phyloP scores from a whole-genome alignment of 2,888 invertebrate genomes.

The Elegia similella region DNA sequence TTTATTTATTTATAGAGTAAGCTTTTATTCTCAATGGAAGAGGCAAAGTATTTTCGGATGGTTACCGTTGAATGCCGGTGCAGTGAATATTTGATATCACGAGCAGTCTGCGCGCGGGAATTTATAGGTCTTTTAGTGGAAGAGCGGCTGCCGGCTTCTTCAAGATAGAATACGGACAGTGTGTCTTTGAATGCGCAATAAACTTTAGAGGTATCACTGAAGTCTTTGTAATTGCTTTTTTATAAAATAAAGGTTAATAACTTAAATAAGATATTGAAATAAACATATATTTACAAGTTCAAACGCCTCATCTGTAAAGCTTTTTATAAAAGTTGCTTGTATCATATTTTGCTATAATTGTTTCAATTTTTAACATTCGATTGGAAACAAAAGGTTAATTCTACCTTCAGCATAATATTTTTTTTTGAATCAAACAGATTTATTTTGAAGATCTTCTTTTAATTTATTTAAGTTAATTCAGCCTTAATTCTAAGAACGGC shows the following conservation, averaged over 20 bases:
- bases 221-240: background rate
- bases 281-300: no score
- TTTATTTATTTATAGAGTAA: slow-evolving; percentile 12
- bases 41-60: slow-evolving; percentile 7
- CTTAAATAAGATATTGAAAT: background rate
- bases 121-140: slow-evolving; percentile 11
- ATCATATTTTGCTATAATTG: no score
- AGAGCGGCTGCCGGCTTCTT: slow-evolving; percentile 2
- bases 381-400: no score
- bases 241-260: no score
- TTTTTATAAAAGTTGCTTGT: no score
- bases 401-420: background rate
- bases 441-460: slow-evolving; percentile 25
- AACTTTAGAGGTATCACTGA: no score
- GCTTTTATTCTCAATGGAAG: slow-evolving; percentile 14
- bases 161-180: background rate
- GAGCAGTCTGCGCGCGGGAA: background rate
- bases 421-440: slow-evolving; percentile 11
- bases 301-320: no score
- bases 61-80: slow-evolving; percentile 11
- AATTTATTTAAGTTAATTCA: slow-evolving; percentile 31
- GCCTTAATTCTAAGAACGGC: slow-evolving; percentile 37
- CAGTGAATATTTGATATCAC: slow-evolving; percentile 15
- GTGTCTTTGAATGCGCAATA: slow-evolving; percentile 17
- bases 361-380: no score